Percentiles rank a stretch among this genome's conserved stretches.
These are phyloP conservation scores for Blennius ocellaris DNA, from an alignment of 2,113 vertebrate species.

Conservation along the genomic window DNA sequence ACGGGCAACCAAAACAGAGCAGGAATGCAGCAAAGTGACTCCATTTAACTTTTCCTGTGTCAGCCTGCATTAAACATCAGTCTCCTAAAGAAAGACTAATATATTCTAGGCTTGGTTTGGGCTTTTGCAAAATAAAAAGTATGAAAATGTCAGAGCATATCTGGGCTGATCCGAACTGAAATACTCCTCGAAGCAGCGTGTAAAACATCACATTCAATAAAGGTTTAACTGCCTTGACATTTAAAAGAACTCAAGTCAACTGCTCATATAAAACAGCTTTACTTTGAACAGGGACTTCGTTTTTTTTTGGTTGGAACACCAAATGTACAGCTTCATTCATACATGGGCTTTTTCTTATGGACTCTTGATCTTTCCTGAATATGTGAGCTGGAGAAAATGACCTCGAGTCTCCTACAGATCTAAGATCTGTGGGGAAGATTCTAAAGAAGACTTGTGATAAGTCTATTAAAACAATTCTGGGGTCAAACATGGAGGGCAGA, in stretches of 20 bases:
- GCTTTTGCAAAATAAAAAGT: slow-evolving; percentile 14
- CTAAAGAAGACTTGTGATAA: slow-evolving; percentile 15
- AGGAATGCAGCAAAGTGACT: not conserved
- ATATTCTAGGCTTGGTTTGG: slow-evolving; percentile 12
- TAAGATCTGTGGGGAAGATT: not conserved
- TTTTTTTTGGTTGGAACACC: slow-evolving; percentile 25
- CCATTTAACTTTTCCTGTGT: not conserved
- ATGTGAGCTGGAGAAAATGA: not conserved
- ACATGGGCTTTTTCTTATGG: not conserved
- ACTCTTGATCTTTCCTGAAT: slow-evolving; percentile 8
- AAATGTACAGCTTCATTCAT: slow-evolving; percentile 20
- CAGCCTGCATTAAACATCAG: not conserved
- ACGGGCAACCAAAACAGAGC: not conserved
- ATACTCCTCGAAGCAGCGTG: slow-evolving; percentile 29
- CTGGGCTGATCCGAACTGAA: slow-evolving; percentile 15
- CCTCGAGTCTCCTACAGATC: not conserved
- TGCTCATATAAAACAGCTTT: slow-evolving; percentile 15
- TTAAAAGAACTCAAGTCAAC: slow-evolving; percentile 53
- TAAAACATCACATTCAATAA: slow-evolving; percentile 55
- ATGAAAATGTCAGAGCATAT: slow-evolving; percentile 39
- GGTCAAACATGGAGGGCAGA: slow-evolving; percentile 17
- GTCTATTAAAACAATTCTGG: slow-evolving; percentile 15
- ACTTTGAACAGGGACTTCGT: slow-evolving; percentile 1
- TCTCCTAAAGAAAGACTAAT: not conserved
- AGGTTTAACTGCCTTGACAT: slow-evolving; percentile 59